Percentiles rank a stretch among this genome's conserved stretches.
Evolutionary conservation across 2,888 invertebrate genomes (phyloP).

Genomic region (Aphrophora alni): DNA sequence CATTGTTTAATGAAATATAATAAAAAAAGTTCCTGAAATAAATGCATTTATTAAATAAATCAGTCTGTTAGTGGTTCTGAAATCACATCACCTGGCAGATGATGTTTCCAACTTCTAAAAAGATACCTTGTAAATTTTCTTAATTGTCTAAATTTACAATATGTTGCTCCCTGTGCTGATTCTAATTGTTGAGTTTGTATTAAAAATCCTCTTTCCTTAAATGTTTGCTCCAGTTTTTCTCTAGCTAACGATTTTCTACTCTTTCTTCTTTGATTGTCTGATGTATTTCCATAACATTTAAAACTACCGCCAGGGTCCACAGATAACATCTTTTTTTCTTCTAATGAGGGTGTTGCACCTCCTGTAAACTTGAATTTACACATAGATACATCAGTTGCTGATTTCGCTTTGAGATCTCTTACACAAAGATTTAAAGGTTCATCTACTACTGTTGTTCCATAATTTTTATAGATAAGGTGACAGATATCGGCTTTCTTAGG

Average conservation of each 20-base stretch:
- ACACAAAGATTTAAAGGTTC: constrained; percentile 86
- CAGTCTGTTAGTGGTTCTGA: constrained; percentile 39
- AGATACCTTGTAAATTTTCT: constrained; percentile 90
- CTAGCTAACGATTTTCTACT: constrained; percentile 82
- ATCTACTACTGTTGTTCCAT: constrained; percentile 78
- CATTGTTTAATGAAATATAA: neutral
- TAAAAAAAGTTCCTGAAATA: neutral
- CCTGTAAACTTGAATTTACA: constrained; percentile 95
- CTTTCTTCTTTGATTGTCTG: constrained; percentile 67
- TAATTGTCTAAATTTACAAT: constrained; percentile 90
- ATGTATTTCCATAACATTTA: constrained; percentile 79
- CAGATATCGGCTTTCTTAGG: constrained; percentile 93
- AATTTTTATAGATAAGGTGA: constrained; percentile 89
- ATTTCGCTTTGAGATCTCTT: constrained; percentile 67
- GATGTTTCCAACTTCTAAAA: constrained; percentile 93
- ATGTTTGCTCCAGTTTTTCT: constrained; percentile 89
- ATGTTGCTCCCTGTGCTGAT: constrained; percentile 91
- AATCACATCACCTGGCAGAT: constrained; percentile 76
- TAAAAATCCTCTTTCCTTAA: constrained; percentile 90
- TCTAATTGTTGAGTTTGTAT: constrained; percentile 88
- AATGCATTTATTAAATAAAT: constrained; percentile 9
- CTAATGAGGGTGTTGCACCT: constrained; percentile 85
- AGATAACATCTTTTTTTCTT: constrained; percentile 91
- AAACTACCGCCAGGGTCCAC: constrained; percentile 91
- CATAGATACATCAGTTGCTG: constrained; percentile 70